Conservation (phyloP, 2,113 vertebrate genomes). For the Bufo gargarizans region DNA sequence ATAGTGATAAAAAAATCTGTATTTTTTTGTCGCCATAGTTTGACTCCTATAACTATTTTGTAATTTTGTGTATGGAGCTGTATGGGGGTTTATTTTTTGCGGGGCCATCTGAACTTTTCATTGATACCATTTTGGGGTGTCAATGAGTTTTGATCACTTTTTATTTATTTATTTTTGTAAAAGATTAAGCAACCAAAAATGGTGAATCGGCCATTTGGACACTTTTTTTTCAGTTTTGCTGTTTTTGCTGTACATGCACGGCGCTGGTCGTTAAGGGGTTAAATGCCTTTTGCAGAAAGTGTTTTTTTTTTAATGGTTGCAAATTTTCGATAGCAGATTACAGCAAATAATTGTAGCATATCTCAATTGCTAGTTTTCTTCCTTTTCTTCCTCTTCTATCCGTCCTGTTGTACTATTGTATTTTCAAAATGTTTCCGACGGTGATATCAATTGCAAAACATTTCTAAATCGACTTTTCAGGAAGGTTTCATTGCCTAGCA, state of each 20-base stretch:
- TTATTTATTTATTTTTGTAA: too few species aligned
- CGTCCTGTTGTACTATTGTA: constrained; percentile 24
- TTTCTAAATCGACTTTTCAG: constrained; percentile 57
- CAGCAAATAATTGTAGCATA: constrained; percentile 30
- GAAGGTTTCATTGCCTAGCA: constrained; percentile 56
- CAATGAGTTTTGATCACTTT: too few species aligned
- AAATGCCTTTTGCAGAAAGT: neutral
- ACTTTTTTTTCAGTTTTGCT: too few species aligned
- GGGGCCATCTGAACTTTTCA: too few species aligned
- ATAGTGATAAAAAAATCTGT: too few species aligned
- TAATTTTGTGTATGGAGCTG: too few species aligned
- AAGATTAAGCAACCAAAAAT: neutral
- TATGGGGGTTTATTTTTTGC: too few species aligned
- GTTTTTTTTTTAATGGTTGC: neutral
- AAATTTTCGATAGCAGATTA: neutral
- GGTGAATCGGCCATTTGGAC: too few species aligned
- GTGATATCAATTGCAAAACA: constrained; percentile 56
- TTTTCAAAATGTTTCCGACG: constrained; percentile 46
- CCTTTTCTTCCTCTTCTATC: neutral
- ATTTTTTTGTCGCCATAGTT: too few species aligned
- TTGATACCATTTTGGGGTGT: too few species aligned
- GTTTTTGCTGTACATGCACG: too few species aligned
- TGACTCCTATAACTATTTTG: too few species aligned
- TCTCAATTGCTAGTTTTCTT: neutral
- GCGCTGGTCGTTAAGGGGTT: neutral